Evolutionary conservation across 2,113 vertebrate genomes (phyloP), one percentile per base, ranked within the genome.

Genomic region (Indicator indicator): DNA sequence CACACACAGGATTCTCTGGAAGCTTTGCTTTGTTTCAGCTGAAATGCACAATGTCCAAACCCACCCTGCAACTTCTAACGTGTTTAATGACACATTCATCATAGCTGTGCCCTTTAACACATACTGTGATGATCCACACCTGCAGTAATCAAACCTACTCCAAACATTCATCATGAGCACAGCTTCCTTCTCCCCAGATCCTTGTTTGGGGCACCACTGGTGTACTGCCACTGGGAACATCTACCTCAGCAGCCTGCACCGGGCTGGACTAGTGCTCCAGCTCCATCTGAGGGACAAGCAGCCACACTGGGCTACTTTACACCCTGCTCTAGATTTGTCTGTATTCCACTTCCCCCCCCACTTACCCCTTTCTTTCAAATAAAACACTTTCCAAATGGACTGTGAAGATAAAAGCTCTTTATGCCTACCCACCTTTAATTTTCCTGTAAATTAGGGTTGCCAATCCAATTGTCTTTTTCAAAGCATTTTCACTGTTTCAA

Each of bases 31-130:
- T 56, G 26, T 33, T 77, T 60, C 48, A 11, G 3, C 1, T 59
- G 72, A 87, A 95, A 93, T 55, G 32, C 33, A 94, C 38, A 50
- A 32, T 20, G 75, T 46, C n/a, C 83, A 83, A 91, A 93, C 20
- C 12, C 50, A 75, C 79, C 69, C 42, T 36, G 36, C n/a, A 77
- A 9, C 32, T 46, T 69, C 76, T 36, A 52, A 73, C 13, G 9
- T 30, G 73, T 75, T 91, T 83, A 83, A 83, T 83, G 50, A 63
- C 86, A 89, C 67, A 62, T 32, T 75, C 63, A 52, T 60, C 24
- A 48, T 75, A 90, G 8, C 58, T 79, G 20, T 73, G 50, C 30
- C 67, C 56, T 9, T 5, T 73, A 63, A 9, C 13, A 56, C 17
- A 24, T 46, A 60, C 2, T 78, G 42, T 72, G 63, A 80, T 33